Evolutionary conservation across 2,113 vertebrate species (phyloP), one percentile per base, ranked within the genome.

Genomic region (Campylorhamphus procurvoides): DNA sequence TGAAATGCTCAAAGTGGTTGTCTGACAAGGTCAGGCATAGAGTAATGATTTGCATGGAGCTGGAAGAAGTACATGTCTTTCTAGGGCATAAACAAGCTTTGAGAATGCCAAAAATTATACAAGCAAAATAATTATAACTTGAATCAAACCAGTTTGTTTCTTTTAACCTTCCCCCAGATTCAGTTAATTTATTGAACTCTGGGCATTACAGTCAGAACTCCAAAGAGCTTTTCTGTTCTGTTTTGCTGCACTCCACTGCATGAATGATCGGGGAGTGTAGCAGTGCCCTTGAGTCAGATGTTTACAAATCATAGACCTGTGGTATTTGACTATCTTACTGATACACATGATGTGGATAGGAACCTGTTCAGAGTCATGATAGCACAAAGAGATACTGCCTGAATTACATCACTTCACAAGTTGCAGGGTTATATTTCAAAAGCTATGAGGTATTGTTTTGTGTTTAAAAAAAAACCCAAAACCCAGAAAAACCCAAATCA

Each of bases 81-180:
- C 68, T 49, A 83, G 63, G 47, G 69, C 73, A 89, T 76, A 89
- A 94, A 90, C 69, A 93, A 89, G 53, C 79, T 75, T 58, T 14
- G 28, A 95, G 76, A 86, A 76, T 62, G 62, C 84, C 81, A 93
- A 79, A 91, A 95, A 86, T 87, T 31, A 84, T 59, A 87, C 56
- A 56, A 42, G 74, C 35, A 88, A 94, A 95, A 92, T 91, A 96
- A 96, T 95, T 96, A 87, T 40, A 85, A 81, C 69, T 93, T 63
- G 67, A 77, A 69, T 82, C 35, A 71, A 86, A 93, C 28, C 25
- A 67, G 28, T 37, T 78, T 93, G 64, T 79, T 87, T 90, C 79
- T 88, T 94, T 80, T 89, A 90, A 94, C 76, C 92, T 96, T 92
- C 28, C 22, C n/a, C 40, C 18, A 66, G 49, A 74, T 72, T 90